Base-by-base conservation (phyloP, 2,888 invertebrate species). In the Protophormia terraenovae region DNA sequence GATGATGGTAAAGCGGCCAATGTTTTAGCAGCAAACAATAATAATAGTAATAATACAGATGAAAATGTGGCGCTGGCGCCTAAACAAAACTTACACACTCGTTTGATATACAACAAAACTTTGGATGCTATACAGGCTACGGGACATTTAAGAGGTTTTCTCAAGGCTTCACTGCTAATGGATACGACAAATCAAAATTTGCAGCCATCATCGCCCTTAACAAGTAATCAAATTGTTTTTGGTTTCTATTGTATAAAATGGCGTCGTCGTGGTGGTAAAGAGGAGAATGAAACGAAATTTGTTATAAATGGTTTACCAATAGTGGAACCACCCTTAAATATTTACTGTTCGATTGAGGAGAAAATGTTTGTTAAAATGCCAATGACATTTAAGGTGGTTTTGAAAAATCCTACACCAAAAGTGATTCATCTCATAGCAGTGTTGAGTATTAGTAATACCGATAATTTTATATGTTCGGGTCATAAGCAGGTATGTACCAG, bases 401-500 rank as follows among this genome's bases (percentile, higher is more conserved):
- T 93, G 0, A 92, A 91, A 79, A 93, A 93, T 89, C 92, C 93
- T 47, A 90, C 92, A 19, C 86, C 89, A 29, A 91, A 91, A 86
- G 91, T 93, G n/a, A 86, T 93, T 8, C 92, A 93, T 88, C 89
- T 93, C 50, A 91, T 91, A 81, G 91, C 92, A 24, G 89, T 89
- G 12, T 86, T 93, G 12, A 91, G 90, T 71, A 92, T 93, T 38
- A 92, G 90, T 86, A 92, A 90, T 78, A 88, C 92, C 35, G 98
- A 98, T 91, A 96, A 96, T 50, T 98, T 98, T 91, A 98, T 98
- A 96, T 98, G 97, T 93, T 96, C 98, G 83, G 98, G 98, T 2
- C 97, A 98, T 90, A 98, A 97, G 93, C 97, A 98, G 94, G 96
- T 96, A 90, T 81, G 82, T 16, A n/a, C n/a, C n/a, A n/a, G n/a